Evolutionary conservation across 2,888 invertebrate genomes (phyloP).

Genomic region (Pharmacophagus antenor): DNA sequence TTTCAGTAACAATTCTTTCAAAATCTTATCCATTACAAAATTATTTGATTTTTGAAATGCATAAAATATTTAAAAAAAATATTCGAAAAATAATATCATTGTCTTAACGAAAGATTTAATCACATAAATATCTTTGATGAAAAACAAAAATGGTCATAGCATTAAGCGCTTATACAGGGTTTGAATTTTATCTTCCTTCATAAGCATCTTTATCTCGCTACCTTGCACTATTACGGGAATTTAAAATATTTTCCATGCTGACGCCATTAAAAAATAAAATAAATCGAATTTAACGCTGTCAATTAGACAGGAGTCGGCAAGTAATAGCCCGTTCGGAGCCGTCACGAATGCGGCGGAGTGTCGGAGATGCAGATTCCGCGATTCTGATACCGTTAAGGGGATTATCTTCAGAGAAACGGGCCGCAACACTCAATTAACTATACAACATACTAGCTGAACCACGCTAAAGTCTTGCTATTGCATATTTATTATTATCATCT

Average conservation of each 20-base stretch:
- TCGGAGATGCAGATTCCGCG: constrained; percentile 61
- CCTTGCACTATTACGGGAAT: constrained; percentile 19
- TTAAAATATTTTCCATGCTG: constrained; percentile 30
- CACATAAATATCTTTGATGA: no score
- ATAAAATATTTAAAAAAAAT: no score
- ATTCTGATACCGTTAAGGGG: constrained; percentile 65
- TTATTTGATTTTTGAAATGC: no score
- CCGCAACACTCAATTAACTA: constrained; percentile 66
- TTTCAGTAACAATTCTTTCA: no score
- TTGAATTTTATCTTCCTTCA: constrained; percentile 15
- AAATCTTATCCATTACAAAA: no score
- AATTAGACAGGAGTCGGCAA: constrained; percentile 55
- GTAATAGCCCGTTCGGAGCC: constrained; percentile 49
- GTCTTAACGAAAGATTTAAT: no score
- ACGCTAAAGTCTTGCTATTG: neutral
- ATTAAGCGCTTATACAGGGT: constrained; percentile 9
- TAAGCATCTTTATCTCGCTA: constrained; percentile 25
- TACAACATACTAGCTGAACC: constrained; percentile 46
- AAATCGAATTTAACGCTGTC: constrained; percentile 53
- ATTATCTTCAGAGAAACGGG: constrained; percentile 66
- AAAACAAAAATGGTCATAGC: constrained; percentile 2
- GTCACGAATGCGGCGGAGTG: constrained; percentile 43
- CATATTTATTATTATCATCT: neutral
- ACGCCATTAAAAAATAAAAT: constrained; percentile 56
- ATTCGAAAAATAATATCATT: no score